phyloP scores from a whole-genome alignment of 2,888 invertebrate species.

The Ectemnius lituratus region DNA sequence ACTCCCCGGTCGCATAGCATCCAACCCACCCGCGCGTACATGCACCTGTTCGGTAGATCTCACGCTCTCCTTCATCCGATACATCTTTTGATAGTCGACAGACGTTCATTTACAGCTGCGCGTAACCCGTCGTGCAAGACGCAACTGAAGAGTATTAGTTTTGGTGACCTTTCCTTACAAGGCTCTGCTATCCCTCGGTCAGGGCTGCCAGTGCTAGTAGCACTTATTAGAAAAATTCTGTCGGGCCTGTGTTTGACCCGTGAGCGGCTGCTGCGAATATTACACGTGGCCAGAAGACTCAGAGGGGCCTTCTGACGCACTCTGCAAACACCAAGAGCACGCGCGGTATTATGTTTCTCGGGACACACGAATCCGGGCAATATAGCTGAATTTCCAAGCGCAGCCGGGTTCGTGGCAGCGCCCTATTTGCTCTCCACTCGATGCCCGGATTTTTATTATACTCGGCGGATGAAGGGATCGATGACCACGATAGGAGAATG shows the following conservation, averaged over 20 bases:
- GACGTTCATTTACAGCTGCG: not conserved
- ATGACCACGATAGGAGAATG: slow-evolving; percentile 10
- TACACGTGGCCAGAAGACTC: slow-evolving; percentile 60
- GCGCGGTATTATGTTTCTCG: slow-evolving; percentile 59
- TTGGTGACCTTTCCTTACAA: not conserved
- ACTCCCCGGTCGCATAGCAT: slow-evolving; percentile 15
- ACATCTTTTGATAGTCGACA: not conserved
- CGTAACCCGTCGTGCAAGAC: not conserved
- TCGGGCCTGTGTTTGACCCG: not conserved
- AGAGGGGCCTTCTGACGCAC: slow-evolving; percentile 65
- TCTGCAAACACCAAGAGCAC: slow-evolving; percentile 61
- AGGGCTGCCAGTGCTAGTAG: not conserved
- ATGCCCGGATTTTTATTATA: slow-evolving; percentile 4
- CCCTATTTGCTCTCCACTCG: not conserved
- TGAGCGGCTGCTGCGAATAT: slow-evolving; percentile 6
- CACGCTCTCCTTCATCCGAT: not conserved
- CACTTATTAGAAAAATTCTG: slow-evolving; percentile 3
- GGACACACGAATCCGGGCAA: slow-evolving; percentile 57
- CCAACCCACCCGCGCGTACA: not conserved
- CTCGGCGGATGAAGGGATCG: not conserved
- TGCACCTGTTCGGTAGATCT: not conserved
- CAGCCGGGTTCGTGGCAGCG: not conserved
- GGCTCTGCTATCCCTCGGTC: not conserved
- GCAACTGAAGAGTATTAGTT: too few species aligned
- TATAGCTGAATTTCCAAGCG: slow-evolving; percentile 27